Conservation (phyloP, 2,113 vertebrate genomes). For the Gadus macrocephalus region DNA sequence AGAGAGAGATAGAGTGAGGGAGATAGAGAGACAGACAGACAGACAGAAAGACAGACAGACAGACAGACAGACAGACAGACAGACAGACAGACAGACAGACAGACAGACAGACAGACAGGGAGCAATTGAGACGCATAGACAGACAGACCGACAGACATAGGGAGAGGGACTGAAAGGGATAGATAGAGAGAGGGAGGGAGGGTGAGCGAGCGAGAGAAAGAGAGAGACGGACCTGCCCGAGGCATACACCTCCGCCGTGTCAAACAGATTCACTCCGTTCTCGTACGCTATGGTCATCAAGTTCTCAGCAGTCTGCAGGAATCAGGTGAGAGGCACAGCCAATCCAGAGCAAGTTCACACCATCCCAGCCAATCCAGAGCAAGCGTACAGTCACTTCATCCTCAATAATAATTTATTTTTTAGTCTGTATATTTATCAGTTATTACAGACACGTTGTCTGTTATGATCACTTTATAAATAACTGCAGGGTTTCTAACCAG, state of each 20-base stretch:
- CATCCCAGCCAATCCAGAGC: not conserved
- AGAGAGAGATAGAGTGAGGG: not conserved
- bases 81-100: no score
- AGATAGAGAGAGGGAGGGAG: not conserved
- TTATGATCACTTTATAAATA: not conserved
- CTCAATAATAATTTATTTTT: not conserved
- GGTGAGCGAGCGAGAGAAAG: conserved; percentile 4
- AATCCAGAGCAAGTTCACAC: conserved; percentile 29
- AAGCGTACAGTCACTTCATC: no score
- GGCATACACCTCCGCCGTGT: conserved; percentile 95
- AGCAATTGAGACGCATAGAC: not conserved
- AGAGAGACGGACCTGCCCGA: conserved; percentile 85
- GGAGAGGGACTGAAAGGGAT: conserved; percentile 1
- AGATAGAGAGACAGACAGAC: no score
- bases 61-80: no score
- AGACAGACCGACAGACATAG: conserved; percentile 11
- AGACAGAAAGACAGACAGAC: no score
- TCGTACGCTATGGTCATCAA: conserved; percentile 97
- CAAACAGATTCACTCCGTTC: conserved; percentile 94
- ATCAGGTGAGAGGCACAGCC: conserved; percentile 21
- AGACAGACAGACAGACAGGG: no score
- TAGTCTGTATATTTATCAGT: no score
- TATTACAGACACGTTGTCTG: not conserved
- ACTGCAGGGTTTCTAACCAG: no score
- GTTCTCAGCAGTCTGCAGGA: conserved; percentile 87